Base-by-base conservation (phyloP, 2,888 invertebrate species). In the Meiosimyza platycephala region DNA sequence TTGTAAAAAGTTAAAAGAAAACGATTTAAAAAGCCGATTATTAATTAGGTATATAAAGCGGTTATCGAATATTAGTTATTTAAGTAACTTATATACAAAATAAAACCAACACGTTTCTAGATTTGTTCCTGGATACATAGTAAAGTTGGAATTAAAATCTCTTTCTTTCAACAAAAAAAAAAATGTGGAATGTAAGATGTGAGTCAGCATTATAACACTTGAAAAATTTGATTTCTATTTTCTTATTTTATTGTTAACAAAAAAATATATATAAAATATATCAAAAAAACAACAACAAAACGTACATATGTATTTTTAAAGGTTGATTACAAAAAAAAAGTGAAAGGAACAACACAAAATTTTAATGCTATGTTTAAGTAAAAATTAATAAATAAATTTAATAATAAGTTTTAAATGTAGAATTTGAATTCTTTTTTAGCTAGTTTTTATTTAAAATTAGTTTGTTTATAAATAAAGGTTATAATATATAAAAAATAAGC, bases 71-170 rank as follows among this genome's bases (percentile, higher is more conserved):
- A 73, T 70, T 52, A 28, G 13, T 70, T 62, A 67, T 60, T 40
- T 40, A 40, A 40, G 40, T 40, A 40, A 40, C 40, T 6, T 40
- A 40, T 40, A 9, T 40, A 40, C 40, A 40, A 40, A 40, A 28
- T 18, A 63, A 48, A 63, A n/a, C 12, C 13, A 16, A 63, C 16
- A 16, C 47, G 63, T 40, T 63, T 63, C 63, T 73, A 72, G 73
- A 72, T 73, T 71, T 73, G 75, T 75, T 75, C 73, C 75, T 75
- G 73, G 65, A 74, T 71, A 71, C 62, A 73, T 71, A 57, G 66
- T 66, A 57, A 70, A 62, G 22, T 15, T 59, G 63, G 59, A 55
- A 62, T 16, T 13, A 60, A 15, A 51, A 2, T 7, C 5, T 40
- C 5, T 40, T 40, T 40, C 9, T 40, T 5, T 40, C 3, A 60